Percentiles rank a stretch among this genome's conserved stretches.
Conservation (phyloP, 1,140 invertebrate species). For the Antheraea mylitta region DNA sequence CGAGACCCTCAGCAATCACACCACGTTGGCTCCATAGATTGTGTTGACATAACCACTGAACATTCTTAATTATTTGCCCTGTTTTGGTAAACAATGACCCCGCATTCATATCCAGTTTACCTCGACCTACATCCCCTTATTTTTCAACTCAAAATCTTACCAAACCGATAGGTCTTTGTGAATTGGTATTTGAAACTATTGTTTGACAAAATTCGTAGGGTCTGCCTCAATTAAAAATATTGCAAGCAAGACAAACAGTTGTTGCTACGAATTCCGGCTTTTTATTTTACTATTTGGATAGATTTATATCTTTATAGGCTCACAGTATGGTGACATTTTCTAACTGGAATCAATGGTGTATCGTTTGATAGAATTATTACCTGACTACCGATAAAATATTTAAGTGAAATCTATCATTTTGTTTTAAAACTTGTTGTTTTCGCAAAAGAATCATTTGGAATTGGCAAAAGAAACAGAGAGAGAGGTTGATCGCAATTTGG, state of each 20-base stretch:
- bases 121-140: constrained; percentile 26
- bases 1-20: constrained; percentile 46
- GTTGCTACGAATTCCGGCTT: constrained; percentile 53
- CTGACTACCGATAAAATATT: not conserved
- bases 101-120: constrained; percentile 28
- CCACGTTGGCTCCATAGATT: constrained; percentile 41
- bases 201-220: constrained; percentile 57
- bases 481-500: too few species aligned
- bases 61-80: constrained; percentile 75
- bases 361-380: not conserved
- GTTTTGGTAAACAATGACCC: constrained; percentile 70
- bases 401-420: too few species aligned
- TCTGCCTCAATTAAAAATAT: constrained; percentile 76
- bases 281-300: constrained; percentile 70
- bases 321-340: constrained; percentile 1
- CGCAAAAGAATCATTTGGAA: too few species aligned
- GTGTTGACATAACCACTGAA: constrained; percentile 75
- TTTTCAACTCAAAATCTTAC: not conserved
- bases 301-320: constrained; percentile 31
- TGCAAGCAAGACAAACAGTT: constrained; percentile 72
- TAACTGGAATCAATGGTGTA: not conserved
- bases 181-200: constrained; percentile 57
- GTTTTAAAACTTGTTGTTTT: too few species aligned
- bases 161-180: constrained; percentile 34
- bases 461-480: too few species aligned